Conservation (phyloP, 2,888 invertebrate genomes). For the Ormyrus pomaceus region DNA sequence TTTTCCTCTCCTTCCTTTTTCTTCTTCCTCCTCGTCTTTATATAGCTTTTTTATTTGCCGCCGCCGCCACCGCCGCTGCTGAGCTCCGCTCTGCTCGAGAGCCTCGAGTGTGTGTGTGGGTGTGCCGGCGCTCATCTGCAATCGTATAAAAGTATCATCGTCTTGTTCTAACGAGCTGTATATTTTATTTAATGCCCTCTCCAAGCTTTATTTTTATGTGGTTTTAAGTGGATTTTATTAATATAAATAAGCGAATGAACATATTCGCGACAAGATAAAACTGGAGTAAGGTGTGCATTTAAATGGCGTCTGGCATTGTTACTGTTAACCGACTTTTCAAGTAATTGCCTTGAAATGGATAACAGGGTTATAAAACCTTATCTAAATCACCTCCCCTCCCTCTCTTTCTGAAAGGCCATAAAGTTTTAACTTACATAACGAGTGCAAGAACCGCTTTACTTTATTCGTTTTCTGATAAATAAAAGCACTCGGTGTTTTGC, state of each 20-base stretch:
- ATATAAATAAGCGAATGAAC: no score
- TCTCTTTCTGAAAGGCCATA: conserved; percentile 5
- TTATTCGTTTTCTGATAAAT: conserved; percentile 37
- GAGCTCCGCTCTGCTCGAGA: conserved; percentile 8
- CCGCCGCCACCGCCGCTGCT: conserved; percentile 5
- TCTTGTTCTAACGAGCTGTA: conserved; percentile 28
- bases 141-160: conserved; percentile 6
- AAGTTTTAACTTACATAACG: conserved; percentile 44
- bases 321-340: conserved; percentile 11
- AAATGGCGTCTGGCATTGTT: neutral
- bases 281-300: no score
- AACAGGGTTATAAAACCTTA: conserved; percentile 49
- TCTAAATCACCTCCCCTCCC: conserved; percentile 44
- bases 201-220: neutral
- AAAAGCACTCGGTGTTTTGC: neutral
- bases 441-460: conserved; percentile 35
- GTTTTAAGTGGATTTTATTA: neutral
- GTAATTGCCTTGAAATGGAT: conserved; percentile 42
- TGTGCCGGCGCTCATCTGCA: conserved; percentile 38
- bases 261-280: no score
- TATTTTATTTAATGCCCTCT: neutral
- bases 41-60: conserved; percentile 14
- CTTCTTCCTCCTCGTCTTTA: neutral
- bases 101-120: conserved; percentile 1
- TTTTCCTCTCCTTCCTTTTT: conserved; percentile 20